Evolutionary conservation across 2,113 vertebrate species (phyloP), one percentile per base, ranked within the genome.

Genomic region (Trogon surrucura): DNA sequence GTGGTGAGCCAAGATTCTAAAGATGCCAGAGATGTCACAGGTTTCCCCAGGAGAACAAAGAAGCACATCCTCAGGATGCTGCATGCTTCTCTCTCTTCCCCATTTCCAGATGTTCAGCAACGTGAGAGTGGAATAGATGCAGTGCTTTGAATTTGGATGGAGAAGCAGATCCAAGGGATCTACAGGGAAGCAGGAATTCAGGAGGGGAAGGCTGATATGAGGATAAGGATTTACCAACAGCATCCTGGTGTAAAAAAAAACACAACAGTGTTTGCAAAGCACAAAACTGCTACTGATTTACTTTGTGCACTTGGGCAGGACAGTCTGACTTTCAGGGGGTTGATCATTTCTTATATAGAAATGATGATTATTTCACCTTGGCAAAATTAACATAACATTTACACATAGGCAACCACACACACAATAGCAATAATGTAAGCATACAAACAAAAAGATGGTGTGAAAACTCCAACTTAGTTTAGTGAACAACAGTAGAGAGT

Each of bases 1-100:
- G 1, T 2, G 18, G 13, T 0, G 0, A 77, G 38, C 2, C 26
- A 18, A n/a, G 78, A 77, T 72, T 62, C 53, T 62, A 53, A 94
- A 86, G 32, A 50, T 25, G 21, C 29, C 30, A 67, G 67, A 87
- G 15, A 5, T 20, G 23, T 38, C 64, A 58, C 20, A 58, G 32
- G 17, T 9, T 84, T 11, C 36, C 58, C 25, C 6, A 16, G 9
- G 6, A n/a, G 23, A 67, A 67, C 5, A 26, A 65, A 75, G 62
- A 1, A 65, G 44, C 6, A 38, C 2, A 6, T 30, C 65, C 58
- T 58, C 21, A 57, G 50, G 34, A 36, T 18, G 29, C 23, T 22
- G 20, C 1, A 7, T 22, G 25, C 14, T 34, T 56, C 36, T 45
- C 51, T 26, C 45, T 6, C 32, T 29, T 12, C 2, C 6, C 26